Evolutionary conservation across 2,113 vertebrate genomes (phyloP), one percentile per base, ranked within the genome.

Genomic region (Plotosus lineatus): DNA sequence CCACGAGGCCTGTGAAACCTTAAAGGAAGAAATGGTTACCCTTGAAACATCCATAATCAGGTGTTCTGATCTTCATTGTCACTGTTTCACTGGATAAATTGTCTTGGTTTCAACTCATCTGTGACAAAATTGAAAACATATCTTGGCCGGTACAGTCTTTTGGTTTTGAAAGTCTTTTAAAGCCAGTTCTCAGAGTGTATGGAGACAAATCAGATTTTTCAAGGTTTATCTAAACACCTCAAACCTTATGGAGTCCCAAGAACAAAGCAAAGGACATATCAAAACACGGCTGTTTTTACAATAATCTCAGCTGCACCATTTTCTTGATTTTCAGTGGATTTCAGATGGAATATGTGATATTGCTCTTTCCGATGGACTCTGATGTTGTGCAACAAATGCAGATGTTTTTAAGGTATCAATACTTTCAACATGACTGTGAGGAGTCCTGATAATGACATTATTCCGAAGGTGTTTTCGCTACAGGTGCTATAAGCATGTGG

Each of bases 231-330:
- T 79, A 77, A 89, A 87, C 84, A 88, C 87, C 82, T 83, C 23
- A 26, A 87, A 48, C 86, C 89, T 90, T 90, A 86, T 92, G 89
- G 89, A 79, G 63, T 68, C 78, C 19, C 86, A 82, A 86, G 84
- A 89, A 83, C 80, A 83, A 82, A 83, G 83, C 82, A 83, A 73
- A 86, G 82, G 88, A 88, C 83, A 83, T 80, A 85, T 73, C 55
- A 74, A 86, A 68, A 83, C 86, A 75, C 63, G 86, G 78, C 83
- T 85, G 58, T 17, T 81, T 85, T 87, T 78, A 82, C 31, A 26
- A 82, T 82, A 87, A 87, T 83, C 46, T 53, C 75, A 8, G 23
- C n/a, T 60, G 46, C 63, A 28, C 75, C 68, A 75, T 66, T 56
- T 78, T 81, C 75, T 74, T 69, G 56, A 17, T 51, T 14, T 81